phyloP scores from a whole-genome alignment of 1,140 invertebrate species.

The Bombus polaris region DNA sequence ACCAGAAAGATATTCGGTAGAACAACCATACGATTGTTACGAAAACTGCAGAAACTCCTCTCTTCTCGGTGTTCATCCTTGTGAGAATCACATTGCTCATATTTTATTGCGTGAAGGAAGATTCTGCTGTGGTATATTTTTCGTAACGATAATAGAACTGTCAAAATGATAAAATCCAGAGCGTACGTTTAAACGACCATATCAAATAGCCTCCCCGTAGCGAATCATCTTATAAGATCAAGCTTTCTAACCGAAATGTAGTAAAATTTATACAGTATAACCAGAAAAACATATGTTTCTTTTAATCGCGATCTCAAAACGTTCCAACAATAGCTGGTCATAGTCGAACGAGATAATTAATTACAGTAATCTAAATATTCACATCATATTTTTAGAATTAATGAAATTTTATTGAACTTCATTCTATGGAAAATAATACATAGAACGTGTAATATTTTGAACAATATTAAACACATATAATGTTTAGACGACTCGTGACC shows the following conservation, averaged over 20 bases:
- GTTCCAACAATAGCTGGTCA: not conserved
- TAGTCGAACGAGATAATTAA: not conserved
- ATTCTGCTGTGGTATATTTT: not conserved
- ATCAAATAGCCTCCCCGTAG: not conserved
- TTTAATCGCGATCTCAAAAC: not conserved
- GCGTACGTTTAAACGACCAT: not conserved
- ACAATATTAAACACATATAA: not conserved
- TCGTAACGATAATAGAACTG: conserved; percentile 35
- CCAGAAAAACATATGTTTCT: not conserved
- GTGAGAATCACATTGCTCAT: not conserved
- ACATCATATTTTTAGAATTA: not conserved
- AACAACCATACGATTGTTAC: no score
- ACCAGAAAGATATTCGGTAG: no score
- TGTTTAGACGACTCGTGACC: not conserved
- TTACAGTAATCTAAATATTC: not conserved
- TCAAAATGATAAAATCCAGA: conserved; percentile 24
- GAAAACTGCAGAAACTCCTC: not conserved
- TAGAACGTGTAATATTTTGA: not conserved
- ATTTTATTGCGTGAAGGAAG: conserved; percentile 18
- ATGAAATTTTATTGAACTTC: not conserved
- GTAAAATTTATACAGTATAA: not conserved
- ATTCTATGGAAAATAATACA: not conserved
- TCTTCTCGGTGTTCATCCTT: not conserved
- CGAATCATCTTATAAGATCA: not conserved
- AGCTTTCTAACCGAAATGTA: not conserved